Conservation (phyloP, 1,140 invertebrate species). For the Drosophila serrata region DNA sequence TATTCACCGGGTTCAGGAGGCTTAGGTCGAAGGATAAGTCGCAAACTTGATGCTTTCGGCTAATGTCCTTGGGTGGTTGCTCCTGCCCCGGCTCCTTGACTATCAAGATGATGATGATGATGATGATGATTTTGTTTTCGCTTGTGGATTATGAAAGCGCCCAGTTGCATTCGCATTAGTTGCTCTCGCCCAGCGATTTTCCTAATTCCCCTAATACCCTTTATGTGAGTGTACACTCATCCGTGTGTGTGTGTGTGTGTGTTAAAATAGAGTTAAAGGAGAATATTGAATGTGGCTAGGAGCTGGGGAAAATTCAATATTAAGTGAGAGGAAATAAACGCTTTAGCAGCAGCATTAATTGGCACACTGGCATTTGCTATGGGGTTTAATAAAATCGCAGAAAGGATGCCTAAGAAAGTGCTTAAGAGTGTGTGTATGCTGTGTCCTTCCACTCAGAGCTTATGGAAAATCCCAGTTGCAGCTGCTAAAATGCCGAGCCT, state of each 20-base stretch:
- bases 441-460: constrained; percentile 21
- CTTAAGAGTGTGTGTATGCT: not conserved
- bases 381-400: constrained; percentile 7
- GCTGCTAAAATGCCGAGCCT: constrained; percentile 8
- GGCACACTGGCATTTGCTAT: constrained; percentile 23
- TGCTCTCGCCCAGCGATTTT: constrained; percentile 47
- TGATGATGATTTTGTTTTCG: constrained; percentile 70
- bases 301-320: constrained; percentile 30
- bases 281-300: constrained; percentile 25
- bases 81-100: not conserved
- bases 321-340: constrained; percentile 48
- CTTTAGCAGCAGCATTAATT: constrained; percentile 48
- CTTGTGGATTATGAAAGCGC: constrained; percentile 60
- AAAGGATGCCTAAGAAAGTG: constrained; percentile 13
- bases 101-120: not conserved
- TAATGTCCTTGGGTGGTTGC: constrained; percentile 71
- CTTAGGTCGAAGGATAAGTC: constrained; percentile 78
- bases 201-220: constrained; percentile 53
- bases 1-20: constrained; percentile 56
- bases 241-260: constrained; percentile 11
- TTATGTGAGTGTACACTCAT: constrained; percentile 15
- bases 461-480: constrained; percentile 31
- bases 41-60: constrained; percentile 76
- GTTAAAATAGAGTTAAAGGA: constrained; percentile 24
- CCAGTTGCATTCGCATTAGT: constrained; percentile 54